These are phyloP conservation scores for Megaceryle alcyon DNA, from an alignment of 2,797 vertebrate genomes.

Conservation along the genomic window DNA sequence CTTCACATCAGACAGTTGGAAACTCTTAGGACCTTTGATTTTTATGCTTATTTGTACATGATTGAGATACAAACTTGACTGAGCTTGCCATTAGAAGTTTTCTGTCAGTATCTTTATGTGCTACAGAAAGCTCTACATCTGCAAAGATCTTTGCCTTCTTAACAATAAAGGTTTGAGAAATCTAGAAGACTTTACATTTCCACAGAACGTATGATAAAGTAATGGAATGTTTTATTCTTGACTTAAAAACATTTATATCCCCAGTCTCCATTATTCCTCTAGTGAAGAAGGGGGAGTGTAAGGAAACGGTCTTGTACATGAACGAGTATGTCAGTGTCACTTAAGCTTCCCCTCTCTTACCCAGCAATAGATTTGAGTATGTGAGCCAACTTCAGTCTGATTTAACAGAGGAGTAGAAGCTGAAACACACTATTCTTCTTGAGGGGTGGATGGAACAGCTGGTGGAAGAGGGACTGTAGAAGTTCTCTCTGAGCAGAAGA, in stretches of 20 bases:
- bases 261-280: neutral
- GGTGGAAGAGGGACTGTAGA: neutral
- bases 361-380: neutral
- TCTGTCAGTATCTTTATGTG: neutral
- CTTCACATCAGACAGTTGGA: neutral
- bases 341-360: neutral
- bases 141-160: neutral
- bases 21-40: neutral
- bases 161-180: neutral
- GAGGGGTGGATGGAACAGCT: neutral
- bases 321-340: rapidly evolving
- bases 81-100: neutral
- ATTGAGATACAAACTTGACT: neutral
- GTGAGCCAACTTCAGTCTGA: neutral
- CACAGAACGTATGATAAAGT: neutral
- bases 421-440: neutral
- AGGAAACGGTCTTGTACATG: neutral
- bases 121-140: neutral
- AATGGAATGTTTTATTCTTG: neutral
- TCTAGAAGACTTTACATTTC: neutral
- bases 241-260: neutral
- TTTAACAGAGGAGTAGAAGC: neutral
- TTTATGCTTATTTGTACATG: neutral
- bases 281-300: neutral
- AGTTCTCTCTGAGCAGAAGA: neutral